A percentile compares a stretch with the other conserved stretches of the same genome.
Evolutionary conservation across 2,888 invertebrate species (phyloP).

Genomic region (Drosophila melanosoma): DNA sequence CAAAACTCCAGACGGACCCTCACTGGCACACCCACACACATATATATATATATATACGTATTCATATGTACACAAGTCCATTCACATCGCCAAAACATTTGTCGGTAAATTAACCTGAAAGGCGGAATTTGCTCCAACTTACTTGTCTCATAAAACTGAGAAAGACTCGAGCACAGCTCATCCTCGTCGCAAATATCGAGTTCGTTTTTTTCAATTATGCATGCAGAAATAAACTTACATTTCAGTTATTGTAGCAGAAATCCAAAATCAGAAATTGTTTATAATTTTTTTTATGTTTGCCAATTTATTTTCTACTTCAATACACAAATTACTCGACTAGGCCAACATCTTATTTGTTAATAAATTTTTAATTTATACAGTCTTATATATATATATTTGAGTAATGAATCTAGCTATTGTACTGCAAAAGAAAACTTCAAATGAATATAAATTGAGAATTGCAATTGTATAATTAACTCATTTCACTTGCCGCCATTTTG

Average conservation of each 20-base stretch:
- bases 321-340: background rate
- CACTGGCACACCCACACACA: conserved; percentile 2
- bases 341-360: background rate
- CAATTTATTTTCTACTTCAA: background rate
- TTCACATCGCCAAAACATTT: conserved; percentile 49
- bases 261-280: too few species aligned
- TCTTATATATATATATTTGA: background rate
- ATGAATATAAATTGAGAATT: conserved; percentile 11
- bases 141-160: conserved; percentile 40
- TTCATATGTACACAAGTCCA: conserved; percentile 9
- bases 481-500: conserved; percentile 44
- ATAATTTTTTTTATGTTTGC: too few species aligned
- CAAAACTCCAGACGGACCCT: conserved; percentile 68
- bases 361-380: background rate
- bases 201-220: background rate
- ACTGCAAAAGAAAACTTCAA: conserved; percentile 8
- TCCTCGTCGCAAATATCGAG: background rate
- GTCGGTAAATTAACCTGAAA: conserved; percentile 47
- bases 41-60: background rate
- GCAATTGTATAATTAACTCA: conserved; percentile 47
- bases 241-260: background rate
- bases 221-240: background rate
- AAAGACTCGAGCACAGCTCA: conserved; percentile 7
- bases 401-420: background rate
- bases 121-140: conserved; percentile 36